Percentiles rank a stretch among this genome's conserved stretches.
Conservation (phyloP, 1,140 invertebrate species). For the Euura saliciscinereae region DNA sequence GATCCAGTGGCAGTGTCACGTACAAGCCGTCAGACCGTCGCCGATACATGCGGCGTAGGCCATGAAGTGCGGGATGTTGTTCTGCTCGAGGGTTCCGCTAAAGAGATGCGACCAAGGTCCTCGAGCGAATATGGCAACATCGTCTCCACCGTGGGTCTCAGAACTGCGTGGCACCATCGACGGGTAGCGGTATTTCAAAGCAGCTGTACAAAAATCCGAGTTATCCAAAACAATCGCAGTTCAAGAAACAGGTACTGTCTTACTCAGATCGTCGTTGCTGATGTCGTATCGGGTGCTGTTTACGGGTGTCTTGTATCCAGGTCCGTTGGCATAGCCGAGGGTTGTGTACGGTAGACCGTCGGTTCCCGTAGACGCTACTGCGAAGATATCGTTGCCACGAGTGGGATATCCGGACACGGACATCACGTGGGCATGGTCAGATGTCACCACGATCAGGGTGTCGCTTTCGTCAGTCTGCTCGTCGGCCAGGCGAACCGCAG, state of each 20-base stretch:
- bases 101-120: slow-evolving; percentile 74
- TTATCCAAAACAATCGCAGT: neutral
- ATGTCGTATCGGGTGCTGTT: slow-evolving; percentile 51
- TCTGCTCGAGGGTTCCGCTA: slow-evolving; percentile 71
- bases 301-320: slow-evolving; percentile 62
- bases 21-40: slow-evolving; percentile 56
- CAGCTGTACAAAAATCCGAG: slow-evolving; percentile 24
- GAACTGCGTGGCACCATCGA: slow-evolving; percentile 54
- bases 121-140: slow-evolving; percentile 69
- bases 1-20: neutral
- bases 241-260: slow-evolving; percentile 20
- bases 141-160: slow-evolving; percentile 75
- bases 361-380: slow-evolving; percentile 32
- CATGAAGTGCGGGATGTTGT: slow-evolving; percentile 73
- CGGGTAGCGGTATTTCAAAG: slow-evolving; percentile 57
- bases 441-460: slow-evolving; percentile 70
- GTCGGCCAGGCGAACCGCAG: slow-evolving; percentile 67
- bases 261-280: slow-evolving; percentile 54
- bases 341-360: slow-evolving; percentile 76
- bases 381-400: slow-evolving; percentile 73
- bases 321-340: slow-evolving; percentile 78
- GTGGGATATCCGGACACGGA: slow-evolving; percentile 70
- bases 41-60: slow-evolving; percentile 72
- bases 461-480: slow-evolving; percentile 64
- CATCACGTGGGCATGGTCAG: slow-evolving; percentile 73